Percentiles rank a stretch among this genome's conserved stretches.
phyloP scores from a whole-genome alignment of 1,140 invertebrate genomes.

The Spodoptera litura region DNA sequence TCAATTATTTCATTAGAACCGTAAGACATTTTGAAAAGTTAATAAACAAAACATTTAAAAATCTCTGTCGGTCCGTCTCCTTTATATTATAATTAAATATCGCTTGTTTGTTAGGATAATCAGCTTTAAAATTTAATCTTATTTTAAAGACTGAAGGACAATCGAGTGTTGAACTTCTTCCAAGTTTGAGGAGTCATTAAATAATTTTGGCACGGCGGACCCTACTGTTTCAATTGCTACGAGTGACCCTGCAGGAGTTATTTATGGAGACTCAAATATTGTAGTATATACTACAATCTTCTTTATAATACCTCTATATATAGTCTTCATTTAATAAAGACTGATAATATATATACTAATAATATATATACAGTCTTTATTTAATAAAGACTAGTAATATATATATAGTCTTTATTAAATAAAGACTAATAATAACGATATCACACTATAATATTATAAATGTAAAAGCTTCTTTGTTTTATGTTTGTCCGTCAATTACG shows the following conservation, averaged over 20 bases:
- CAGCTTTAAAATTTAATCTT: neutral
- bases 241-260: neutral
- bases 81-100: no score
- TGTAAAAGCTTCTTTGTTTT: no score
- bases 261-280: neutral
- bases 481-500: no score
- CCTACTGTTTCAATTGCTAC: constrained; percentile 19
- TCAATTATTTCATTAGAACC: no score
- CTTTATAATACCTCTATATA: neutral
- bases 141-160: neutral
- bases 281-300: neutral
- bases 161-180: neutral
- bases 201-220: constrained; percentile 18
- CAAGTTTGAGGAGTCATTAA: neutral
- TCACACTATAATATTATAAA: no score
- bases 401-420: neutral
- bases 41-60: no score
- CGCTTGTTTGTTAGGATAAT: no score
- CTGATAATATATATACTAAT: no score
- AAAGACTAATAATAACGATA: no score
- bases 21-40: no score
- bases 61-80: no score
- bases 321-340: no score
- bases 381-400: neutral
- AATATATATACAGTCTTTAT: neutral